These are phyloP conservation scores for Penaeus chinensis DNA, from an alignment of 1,140 invertebrate genomes.

Conservation along the genomic window DNA sequence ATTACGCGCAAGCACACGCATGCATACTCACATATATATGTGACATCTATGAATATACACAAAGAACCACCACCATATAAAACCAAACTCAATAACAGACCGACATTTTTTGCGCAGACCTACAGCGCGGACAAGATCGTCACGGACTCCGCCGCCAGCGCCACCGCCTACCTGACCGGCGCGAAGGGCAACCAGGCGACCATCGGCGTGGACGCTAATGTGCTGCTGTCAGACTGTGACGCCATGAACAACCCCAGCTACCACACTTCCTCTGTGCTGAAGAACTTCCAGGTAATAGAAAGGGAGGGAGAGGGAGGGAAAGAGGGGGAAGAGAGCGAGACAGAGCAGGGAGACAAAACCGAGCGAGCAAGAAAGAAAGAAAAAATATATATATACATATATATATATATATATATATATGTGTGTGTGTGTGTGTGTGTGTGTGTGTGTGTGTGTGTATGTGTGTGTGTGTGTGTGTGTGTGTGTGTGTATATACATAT, in stretches of 20 bases:
- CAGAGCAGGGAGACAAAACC: not conserved
- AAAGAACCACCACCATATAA: too few species aligned
- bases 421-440: too few species aligned
- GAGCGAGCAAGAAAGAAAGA: too few species aligned
- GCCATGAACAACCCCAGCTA: constrained; percentile 55
- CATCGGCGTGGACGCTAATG: constrained; percentile 62
- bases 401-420: too few species aligned
- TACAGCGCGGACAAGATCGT: constrained; percentile 63
- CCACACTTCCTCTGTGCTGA: constrained; percentile 56
- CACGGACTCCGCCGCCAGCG: constrained; percentile 63
- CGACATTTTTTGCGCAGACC: constrained; percentile 28
- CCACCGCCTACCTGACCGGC: constrained; percentile 63
- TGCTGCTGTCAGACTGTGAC: constrained; percentile 52
- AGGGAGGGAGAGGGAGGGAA: not conserved
- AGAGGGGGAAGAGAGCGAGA: not conserved
- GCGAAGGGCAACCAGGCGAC: constrained; percentile 63
- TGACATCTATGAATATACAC: too few species aligned
- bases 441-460: too few species aligned
- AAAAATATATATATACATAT: too few species aligned
- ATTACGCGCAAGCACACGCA: too few species aligned
- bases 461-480: too few species aligned
- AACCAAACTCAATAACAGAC: too few species aligned
- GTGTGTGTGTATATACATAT: not conserved
- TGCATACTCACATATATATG: too few species aligned
- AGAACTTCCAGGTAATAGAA: constrained; percentile 54